These are phyloP conservation scores for Zaprionus lineosus DNA, from an alignment of 2,888 invertebrate genomes.

Conservation along the genomic window DNA sequence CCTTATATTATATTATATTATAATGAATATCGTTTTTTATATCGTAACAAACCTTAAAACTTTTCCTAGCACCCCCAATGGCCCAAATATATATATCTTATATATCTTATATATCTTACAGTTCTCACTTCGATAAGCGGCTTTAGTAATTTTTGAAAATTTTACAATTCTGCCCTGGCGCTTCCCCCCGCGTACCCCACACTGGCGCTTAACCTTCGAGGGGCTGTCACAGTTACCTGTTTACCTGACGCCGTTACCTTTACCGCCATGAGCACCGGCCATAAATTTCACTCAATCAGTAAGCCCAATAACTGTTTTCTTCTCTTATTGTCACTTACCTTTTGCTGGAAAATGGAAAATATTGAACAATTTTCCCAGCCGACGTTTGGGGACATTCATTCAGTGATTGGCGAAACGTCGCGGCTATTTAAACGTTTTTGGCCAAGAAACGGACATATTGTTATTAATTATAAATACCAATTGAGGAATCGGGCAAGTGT, in stretches of 20 bases:
- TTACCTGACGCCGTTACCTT: constrained; percentile 33
- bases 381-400: constrained; percentile 19
- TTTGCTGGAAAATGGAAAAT: constrained; percentile 25
- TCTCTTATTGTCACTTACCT: constrained; percentile 45
- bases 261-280: constrained; percentile 55
- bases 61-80: too few relatives aligned
- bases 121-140: constrained; percentile 56
- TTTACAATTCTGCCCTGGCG: constrained; percentile 22
- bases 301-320: constrained; percentile 21
- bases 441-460: not conserved
- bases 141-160: constrained; percentile 77
- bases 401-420: constrained; percentile 67
- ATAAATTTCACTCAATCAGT: constrained; percentile 56
- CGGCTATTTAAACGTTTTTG: constrained; percentile 56
- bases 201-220: constrained; percentile 61
- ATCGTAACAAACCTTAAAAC: too few relatives aligned
- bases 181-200: constrained; percentile 27
- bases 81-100: too few relatives aligned
- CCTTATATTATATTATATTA: too few relatives aligned
- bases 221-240: constrained; percentile 67
- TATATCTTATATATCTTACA: not conserved
- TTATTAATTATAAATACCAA: constrained; percentile 11
- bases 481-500: constrained; percentile 31
- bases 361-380: constrained; percentile 24
- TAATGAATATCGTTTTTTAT: too few relatives aligned